Percentiles rank a stretch among this genome's conserved stretches.
Evolutionary conservation across 1,140 invertebrate genomes (phyloP).

Genomic region (Eupeodes corollae): DNA sequence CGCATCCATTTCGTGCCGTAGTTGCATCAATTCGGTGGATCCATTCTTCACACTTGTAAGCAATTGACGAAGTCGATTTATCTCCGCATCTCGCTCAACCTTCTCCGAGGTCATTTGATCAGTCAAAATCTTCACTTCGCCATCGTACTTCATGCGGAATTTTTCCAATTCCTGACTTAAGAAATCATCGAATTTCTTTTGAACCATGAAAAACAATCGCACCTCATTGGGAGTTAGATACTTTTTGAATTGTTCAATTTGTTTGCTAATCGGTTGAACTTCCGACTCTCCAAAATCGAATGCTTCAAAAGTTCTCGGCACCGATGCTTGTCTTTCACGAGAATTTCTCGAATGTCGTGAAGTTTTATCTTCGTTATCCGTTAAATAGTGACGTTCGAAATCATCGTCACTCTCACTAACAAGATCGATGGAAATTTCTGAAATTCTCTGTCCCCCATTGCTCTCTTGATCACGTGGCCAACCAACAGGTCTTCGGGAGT

Average conservation of each 20-base stretch:
- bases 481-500: conserved; percentile 21
- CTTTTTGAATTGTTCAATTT: conserved; percentile 35
- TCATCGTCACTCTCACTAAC: conserved; percentile 35
- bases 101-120: conserved; percentile 30
- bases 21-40: conserved; percentile 40
- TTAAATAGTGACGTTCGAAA: conserved; percentile 21
- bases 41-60: conserved; percentile 41
- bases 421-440: conserved; percentile 33
- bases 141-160: conserved; percentile 38
- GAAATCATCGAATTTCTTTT: conserved; percentile 42
- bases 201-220: conserved; percentile 35
- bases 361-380: conserved; percentile 22
- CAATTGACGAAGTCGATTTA: conserved; percentile 36
- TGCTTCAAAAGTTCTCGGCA: conserved; percentile 7
- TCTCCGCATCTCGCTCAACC: conserved; percentile 13
- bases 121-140: conserved; percentile 39
- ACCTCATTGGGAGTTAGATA: conserved; percentile 36
- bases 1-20: conserved; percentile 44
- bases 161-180: conserved; percentile 40
- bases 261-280: conserved; percentile 29
- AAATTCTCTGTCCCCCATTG: conserved; percentile 23
- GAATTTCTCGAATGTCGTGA: conserved; percentile 18
- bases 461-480: conserved; percentile 37
- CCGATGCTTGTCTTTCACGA: conserved; percentile 29
- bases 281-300: conserved; percentile 18